A percentile compares a stretch with the other conserved stretches of the same genome.
phyloP scores from a whole-genome alignment of 2,888 invertebrate genomes.

The Athetis lepigone region DNA sequence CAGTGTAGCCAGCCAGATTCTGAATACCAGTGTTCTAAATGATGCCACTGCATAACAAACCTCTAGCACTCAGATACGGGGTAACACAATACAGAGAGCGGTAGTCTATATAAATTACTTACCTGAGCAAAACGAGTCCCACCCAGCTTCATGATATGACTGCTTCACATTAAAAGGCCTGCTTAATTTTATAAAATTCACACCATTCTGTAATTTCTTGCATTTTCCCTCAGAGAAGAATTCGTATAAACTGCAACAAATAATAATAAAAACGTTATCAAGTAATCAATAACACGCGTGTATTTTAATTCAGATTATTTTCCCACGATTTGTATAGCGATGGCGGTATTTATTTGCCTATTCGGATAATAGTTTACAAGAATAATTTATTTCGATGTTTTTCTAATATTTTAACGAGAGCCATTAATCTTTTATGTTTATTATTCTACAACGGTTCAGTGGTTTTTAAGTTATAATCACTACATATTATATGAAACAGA shows the following conservation, averaged over 20 bases:
- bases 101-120: slow-evolving; percentile 16
- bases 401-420: slow-evolving; percentile 49
- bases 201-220: slow-evolving; percentile 76
- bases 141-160: slow-evolving; percentile 94
- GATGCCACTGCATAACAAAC: no score
- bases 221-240: slow-evolving; percentile 90
- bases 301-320: slow-evolving; percentile 26
- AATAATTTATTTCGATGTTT: slow-evolving; percentile 49
- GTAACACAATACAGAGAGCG: no score
- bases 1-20: no score
- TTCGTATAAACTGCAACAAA: slow-evolving; percentile 88
- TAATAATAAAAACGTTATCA: slow-evolving; percentile 28
- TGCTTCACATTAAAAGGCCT: slow-evolving; percentile 79
- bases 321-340: slow-evolving; percentile 30
- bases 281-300: slow-evolving; percentile 5
- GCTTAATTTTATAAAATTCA: slow-evolving; percentile 75
- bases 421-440: slow-evolving; percentile 54
- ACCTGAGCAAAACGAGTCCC: slow-evolving; percentile 94
- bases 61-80: no score
- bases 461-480: slow-evolving; percentile 53
- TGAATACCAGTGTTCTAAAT: no score
- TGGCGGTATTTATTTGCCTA: slow-evolving; percentile 43
- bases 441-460: slow-evolving; percentile 49
- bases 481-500: no score
- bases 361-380: slow-evolving; percentile 30